Evolutionary conservation across 2,797 vertebrate genomes (phyloP).

Genomic region (Netta rufina): DNA sequence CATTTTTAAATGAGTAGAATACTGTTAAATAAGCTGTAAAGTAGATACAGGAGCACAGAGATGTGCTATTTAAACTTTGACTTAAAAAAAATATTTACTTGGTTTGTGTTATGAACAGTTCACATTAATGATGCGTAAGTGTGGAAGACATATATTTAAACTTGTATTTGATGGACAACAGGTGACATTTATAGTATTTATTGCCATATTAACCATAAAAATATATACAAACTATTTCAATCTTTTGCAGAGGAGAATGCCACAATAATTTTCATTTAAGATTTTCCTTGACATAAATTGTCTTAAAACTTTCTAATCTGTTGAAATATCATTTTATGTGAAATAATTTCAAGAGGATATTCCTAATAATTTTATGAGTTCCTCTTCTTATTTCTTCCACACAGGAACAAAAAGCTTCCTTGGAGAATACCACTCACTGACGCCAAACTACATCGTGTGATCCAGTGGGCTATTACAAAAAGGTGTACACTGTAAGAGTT

Average conservation of each 20-base stretch:
- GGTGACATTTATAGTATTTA: neutral
- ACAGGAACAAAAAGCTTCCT: neutral
- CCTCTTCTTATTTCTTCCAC: neutral
- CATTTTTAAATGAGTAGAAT: constrained; percentile 15
- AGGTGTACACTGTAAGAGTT: neutral
- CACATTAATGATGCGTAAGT: neutral
- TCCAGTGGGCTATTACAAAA: neutral
- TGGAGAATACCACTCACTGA: neutral
- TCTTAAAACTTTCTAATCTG: neutral
- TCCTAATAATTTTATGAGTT: neutral
- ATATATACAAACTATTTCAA: neutral
- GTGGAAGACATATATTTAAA: neutral
- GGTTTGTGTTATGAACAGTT: neutral
- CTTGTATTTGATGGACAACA: neutral
- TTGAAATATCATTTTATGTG: neutral
- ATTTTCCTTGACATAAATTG: neutral
- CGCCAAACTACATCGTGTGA: accelerated
- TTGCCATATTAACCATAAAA: neutral
- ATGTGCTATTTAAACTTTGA: neutral
- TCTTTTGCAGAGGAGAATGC: neutral
- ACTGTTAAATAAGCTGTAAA: neutral
- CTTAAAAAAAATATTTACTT: neutral
- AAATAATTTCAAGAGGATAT: neutral
- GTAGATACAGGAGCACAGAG: neutral
- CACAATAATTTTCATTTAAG: neutral